Evolutionary conservation across 2,797 vertebrate genomes (phyloP), one percentile per base, ranked within the genome.

Genomic region (Lacerta viridis): DNA sequence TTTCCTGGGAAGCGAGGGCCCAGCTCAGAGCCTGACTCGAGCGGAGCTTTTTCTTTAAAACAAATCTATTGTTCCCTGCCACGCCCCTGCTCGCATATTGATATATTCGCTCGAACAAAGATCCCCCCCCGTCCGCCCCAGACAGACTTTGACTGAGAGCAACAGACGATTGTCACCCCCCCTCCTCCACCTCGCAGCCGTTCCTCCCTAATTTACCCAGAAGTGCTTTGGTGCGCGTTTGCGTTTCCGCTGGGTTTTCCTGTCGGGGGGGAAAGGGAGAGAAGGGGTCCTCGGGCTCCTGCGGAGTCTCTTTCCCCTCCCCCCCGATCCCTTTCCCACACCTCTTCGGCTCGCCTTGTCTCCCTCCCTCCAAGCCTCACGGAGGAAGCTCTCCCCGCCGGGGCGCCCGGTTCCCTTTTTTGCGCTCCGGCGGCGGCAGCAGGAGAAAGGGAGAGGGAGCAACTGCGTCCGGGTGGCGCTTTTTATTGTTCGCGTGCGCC

Each of bases 221-320:
- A 91, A 93, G 94, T 94, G 94, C 94, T 95, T 29, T 92, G 91
- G 87, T 39, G 72, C 33, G 93, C 80, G 95, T 90, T 91, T 87
- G 96, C 90, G 96, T 94, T 97, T 97, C 96, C 96, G 96, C 95
- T 92, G 95, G 94, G 93, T 97, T 94, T 96, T 96, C 92, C 95
- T 89, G 95, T 82, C 82, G 87, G 94, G 88, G 89, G 88, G 15
- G 15, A 93, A 55, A 93, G 92, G 93, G 71, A 17, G 29, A 33
- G 71, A 15, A 15, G 71, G 95, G 95, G 94, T 83, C 80, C 91
- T 92, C 83, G 59, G 33, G 4, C 88, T 75, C 86, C 91, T 33
- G 83, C 75, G 4, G 88, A 64, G 71, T 88, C 0, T 89, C 84
- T 92, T 95, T 50, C 15, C 4, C 4, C 90, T 4, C 39, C 39